These are phyloP conservation scores for Pomatorhinus ruficollis DNA, from an alignment of 2,113 vertebrate genomes.

Conservation along the genomic window DNA sequence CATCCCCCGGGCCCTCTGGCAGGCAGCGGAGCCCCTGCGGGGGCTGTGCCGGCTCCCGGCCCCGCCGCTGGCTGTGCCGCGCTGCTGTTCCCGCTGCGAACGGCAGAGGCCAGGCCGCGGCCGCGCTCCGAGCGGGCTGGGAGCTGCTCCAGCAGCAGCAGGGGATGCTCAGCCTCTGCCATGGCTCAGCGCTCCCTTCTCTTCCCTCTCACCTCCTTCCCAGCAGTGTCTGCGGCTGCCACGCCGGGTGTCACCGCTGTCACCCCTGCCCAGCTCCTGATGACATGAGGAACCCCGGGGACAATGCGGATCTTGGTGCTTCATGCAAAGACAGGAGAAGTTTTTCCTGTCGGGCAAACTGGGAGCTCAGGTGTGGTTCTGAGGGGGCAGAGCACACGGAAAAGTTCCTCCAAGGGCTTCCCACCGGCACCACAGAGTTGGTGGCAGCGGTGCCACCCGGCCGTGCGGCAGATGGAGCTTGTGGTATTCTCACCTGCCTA, in stretches of 20 bases:
- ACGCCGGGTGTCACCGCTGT: fast-evolving
- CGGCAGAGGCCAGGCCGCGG: slow-evolving; percentile 44
- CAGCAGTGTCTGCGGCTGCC: background rate
- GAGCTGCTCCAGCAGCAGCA: background rate
- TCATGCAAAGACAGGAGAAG: fast-evolving
- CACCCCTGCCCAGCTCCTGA: background rate
- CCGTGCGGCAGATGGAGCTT: fast-evolving
- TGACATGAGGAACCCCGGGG: background rate
- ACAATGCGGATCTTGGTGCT: background rate
- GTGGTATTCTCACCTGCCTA: background rate
- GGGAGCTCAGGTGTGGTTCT: background rate
- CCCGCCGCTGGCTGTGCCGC: background rate
- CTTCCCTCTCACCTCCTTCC: background rate
- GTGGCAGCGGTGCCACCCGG: background rate
- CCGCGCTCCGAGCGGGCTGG: background rate
- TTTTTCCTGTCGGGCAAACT: background rate
- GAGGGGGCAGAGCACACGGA: background rate
- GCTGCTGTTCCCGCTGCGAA: slow-evolving; percentile 34
- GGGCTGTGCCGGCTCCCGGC: background rate
- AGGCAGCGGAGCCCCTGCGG: background rate
- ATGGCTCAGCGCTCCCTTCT: fast-evolving
- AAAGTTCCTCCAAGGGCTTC: background rate
- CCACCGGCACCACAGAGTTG: fast-evolving
- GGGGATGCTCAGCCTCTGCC: background rate
- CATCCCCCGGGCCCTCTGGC: fast-evolving